These are phyloP conservation scores for Ophioninae sp. DNA, from an alignment of 2,888 invertebrate genomes.

Conservation along the genomic window DNA sequence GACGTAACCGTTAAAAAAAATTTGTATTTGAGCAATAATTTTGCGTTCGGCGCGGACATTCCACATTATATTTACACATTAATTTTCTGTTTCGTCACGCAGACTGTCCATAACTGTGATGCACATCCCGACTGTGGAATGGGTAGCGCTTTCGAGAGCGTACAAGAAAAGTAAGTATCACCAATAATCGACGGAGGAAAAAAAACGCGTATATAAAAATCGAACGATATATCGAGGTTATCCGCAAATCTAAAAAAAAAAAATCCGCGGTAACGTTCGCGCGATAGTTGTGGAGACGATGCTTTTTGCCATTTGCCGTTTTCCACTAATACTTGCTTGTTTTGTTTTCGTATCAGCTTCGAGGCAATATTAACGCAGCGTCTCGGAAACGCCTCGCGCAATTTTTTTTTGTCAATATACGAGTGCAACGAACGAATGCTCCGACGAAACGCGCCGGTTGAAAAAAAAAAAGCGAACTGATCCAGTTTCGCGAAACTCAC, in stretches of 20 bases:
- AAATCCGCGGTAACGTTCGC: not conserved
- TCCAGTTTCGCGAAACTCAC: conserved; percentile 3
- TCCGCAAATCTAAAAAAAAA: not conserved
- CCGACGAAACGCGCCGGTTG: conserved; percentile 1
- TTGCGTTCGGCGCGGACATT: not conserved
- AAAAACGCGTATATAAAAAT: not conserved
- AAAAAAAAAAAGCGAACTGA: conserved; percentile 7
- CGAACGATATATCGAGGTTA: not conserved
- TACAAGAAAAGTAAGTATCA: conserved; percentile 79
- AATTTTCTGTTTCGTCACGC: conserved; percentile 30
- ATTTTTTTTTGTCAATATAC: not conserved
- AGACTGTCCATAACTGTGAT: conserved; percentile 82
- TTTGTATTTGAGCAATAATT: not conserved
- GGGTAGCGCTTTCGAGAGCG: conserved; percentile 82
- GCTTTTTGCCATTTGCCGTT: conserved; percentile 21
- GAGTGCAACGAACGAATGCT: not conserved
- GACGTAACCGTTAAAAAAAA: too few relatives aligned
- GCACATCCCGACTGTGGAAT: conserved; percentile 83
- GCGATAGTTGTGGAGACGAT: conserved; percentile 5
- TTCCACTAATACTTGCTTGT: conserved; percentile 15
- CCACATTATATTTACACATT: not conserved
- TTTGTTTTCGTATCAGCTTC: conserved; percentile 3
- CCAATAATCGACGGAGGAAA: not conserved
- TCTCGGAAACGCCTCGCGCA: not conserved
- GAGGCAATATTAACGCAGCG: conserved; percentile 15